Conservation (phyloP, 1,140 invertebrate genomes). For the Linepithema humile region DNA sequence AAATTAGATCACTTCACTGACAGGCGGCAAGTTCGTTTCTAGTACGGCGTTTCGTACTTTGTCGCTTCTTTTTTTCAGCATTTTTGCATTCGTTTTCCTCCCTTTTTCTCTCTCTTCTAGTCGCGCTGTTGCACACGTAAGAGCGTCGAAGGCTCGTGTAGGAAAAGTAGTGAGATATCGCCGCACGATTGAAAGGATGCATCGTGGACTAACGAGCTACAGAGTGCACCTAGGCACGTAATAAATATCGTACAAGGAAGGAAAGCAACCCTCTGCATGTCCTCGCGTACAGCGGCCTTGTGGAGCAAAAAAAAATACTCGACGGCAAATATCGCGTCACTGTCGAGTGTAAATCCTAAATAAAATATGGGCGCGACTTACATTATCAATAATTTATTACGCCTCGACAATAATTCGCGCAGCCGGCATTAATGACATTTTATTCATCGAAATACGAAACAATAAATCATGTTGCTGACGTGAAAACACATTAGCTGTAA, state of each 20-base stretch:
- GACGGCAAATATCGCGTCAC: background rate
- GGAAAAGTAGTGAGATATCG: background rate
- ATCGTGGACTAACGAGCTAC: constrained; percentile 62
- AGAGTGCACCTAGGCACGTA: constrained; percentile 62
- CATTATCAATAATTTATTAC: background rate
- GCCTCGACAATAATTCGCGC: background rate
- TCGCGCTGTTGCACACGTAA: constrained; percentile 14
- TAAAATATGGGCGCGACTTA: background rate
- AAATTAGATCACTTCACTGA: constrained; percentile 46
- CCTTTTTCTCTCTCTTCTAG: background rate
- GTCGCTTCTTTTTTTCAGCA: background rate
- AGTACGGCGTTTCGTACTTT: constrained; percentile 6
- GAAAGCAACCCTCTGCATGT: background rate
- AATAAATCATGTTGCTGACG: background rate
- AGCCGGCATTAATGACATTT: background rate
- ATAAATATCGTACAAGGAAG: constrained; percentile 54
- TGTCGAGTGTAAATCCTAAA: constrained; percentile 4
- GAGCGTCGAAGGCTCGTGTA: constrained; percentile 20
- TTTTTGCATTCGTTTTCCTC: background rate
- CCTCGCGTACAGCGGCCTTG: background rate
- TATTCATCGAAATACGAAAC: background rate
- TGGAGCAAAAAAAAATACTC: background rate
- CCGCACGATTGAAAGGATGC: constrained; percentile 54
- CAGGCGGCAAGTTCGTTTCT: constrained; percentile 18
- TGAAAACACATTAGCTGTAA: background rate